Conservation (phyloP, 2,113 vertebrate genomes). For the Sphaerodactylus townsendi region DNA sequence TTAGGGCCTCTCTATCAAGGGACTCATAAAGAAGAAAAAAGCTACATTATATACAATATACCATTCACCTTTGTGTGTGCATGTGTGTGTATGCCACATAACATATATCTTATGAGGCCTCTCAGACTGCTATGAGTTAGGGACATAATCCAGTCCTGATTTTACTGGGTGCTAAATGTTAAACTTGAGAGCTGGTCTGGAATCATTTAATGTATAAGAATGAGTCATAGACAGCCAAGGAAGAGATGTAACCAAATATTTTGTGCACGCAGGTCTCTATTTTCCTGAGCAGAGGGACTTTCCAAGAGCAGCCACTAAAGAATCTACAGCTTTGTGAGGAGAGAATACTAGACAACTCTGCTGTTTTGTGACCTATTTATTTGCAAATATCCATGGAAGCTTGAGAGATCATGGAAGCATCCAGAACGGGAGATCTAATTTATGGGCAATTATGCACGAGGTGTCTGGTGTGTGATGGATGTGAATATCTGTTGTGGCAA, state of each 20-base stretch:
- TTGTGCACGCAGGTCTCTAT: neutral
- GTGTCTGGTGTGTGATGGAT: too few species aligned
- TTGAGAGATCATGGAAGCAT: neutral
- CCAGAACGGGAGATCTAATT: neutral
- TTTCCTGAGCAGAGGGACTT: neutral
- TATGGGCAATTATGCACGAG: too few species aligned
- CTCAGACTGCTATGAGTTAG: too few species aligned
- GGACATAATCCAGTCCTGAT: too few species aligned
- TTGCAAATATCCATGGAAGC: neutral
- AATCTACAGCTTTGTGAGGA: neutral
- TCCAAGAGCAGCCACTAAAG: neutral
- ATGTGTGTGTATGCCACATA: too few species aligned
- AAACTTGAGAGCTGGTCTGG: neutral
- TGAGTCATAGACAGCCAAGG: neutral
- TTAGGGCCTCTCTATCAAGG: too few species aligned
- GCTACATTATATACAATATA: too few species aligned
- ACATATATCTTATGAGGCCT: too few species aligned
- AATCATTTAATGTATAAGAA: neutral
- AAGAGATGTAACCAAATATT: neutral
- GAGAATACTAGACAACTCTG: neutral
- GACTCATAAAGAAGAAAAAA: too few species aligned
- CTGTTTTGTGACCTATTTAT: neutral
- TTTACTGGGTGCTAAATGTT: neutral
- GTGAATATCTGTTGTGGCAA: too few species aligned
- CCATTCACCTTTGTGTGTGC: too few species aligned